Percentiles rank a stretch among this genome's conserved stretches.
Evolutionary conservation across 2,797 vertebrate genomes (phyloP).

Genomic region (Anguilla obscura): DNA sequence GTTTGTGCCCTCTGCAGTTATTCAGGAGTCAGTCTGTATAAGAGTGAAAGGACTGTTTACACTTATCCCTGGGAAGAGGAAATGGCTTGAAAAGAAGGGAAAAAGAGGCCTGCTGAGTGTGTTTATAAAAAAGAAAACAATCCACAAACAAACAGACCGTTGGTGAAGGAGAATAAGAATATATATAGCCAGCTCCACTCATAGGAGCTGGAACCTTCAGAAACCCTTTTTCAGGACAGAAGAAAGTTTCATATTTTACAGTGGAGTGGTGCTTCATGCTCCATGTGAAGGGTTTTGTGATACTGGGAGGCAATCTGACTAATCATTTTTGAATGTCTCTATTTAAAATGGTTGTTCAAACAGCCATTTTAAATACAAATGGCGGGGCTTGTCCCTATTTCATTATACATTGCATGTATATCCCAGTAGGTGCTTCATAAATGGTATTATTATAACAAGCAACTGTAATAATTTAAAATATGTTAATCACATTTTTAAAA

Average conservation of each 20-base stretch:
- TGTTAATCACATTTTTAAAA: background rate
- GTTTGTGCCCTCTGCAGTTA: background rate
- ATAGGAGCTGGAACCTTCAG: background rate
- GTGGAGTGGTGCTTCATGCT: background rate
- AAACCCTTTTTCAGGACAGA: background rate
- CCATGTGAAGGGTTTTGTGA: background rate
- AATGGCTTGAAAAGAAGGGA: constrained; percentile 14
- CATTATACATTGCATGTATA: background rate
- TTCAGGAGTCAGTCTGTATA: constrained; percentile 8
- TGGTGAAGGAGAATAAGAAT: background rate
- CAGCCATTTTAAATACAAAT: too few relatives aligned
- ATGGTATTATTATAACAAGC: background rate
- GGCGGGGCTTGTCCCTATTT: background rate
- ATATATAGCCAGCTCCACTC: background rate
- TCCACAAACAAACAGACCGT: background rate
- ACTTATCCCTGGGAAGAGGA: constrained; percentile 14
- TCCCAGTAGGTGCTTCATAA: background rate
- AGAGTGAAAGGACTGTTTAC: constrained; percentile 15
- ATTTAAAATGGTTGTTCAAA: too few relatives aligned
- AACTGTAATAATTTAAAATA: too few relatives aligned
- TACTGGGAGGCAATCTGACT: too few relatives aligned
- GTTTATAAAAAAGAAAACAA: background rate
- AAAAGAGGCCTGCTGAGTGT: constrained; percentile 3
- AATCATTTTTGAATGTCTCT: too few relatives aligned
- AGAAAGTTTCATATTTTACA: background rate